These are phyloP conservation scores for Drosophila silvestris DNA, from an alignment of 2,888 invertebrate genomes.

Conservation along the genomic window DNA sequence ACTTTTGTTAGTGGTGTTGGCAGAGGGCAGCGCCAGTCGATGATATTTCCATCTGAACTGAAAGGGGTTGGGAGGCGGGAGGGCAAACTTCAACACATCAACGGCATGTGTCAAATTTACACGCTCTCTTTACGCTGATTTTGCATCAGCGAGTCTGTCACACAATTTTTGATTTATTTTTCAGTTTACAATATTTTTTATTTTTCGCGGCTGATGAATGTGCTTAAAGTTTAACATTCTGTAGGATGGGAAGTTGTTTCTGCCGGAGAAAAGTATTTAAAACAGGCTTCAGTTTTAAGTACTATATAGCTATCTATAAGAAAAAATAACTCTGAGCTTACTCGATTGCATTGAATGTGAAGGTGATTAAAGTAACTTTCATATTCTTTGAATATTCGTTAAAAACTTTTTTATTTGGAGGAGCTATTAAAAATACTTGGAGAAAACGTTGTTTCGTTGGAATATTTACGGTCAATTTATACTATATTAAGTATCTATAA, in stretches of 20 bases:
- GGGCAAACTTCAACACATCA: constrained; percentile 39
- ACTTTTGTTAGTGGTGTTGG: constrained; percentile 42
- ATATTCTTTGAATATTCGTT: not conserved
- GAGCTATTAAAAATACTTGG: not conserved
- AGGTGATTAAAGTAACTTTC: not conserved
- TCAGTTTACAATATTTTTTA: constrained; percentile 2
- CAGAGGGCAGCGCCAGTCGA: constrained; percentile 36
- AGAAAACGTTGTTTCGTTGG: not conserved
- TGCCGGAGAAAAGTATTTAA: not conserved
- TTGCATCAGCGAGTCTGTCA: constrained; percentile 58
- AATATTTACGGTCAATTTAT: not conserved
- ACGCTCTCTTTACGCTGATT: constrained; percentile 71
- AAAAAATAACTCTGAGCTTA: not conserved
- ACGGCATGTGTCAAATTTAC: constrained; percentile 75
- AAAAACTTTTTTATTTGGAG: not conserved
- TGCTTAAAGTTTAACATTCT: constrained; percentile 23
- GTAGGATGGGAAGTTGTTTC: not conserved
- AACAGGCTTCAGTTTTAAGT: not conserved
- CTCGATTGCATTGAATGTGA: not conserved
- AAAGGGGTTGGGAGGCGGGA: not conserved
- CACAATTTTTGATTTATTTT: constrained; percentile 50
- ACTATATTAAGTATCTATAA: not conserved
- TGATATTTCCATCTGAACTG: constrained; percentile 25
- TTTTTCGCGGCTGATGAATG: constrained; percentile 12
- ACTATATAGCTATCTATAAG: not conserved